Conservation (phyloP, 2,797 vertebrate species). For the Ciconia nigra region DNA sequence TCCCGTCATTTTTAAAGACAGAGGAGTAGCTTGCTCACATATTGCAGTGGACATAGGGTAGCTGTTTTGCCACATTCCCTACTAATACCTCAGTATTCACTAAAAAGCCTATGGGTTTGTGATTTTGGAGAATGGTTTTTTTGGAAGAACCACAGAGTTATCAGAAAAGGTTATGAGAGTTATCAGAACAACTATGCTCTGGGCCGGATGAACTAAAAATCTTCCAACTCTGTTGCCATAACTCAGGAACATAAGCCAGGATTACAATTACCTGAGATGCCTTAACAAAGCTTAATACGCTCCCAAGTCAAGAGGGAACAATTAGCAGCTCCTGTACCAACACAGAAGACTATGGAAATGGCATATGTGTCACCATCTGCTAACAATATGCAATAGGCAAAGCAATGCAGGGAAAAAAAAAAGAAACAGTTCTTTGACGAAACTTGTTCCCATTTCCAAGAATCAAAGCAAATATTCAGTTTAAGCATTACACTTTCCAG, state of each 20-base stretch:
- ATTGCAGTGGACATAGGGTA: not conserved
- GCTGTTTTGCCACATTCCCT: not conserved
- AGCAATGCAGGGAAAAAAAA: not conserved
- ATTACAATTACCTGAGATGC: not conserved
- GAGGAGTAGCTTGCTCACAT: not conserved
- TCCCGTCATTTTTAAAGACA: not conserved
- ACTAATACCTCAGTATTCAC: not conserved
- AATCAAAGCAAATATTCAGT: constrained; percentile 14
- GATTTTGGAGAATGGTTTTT: not conserved
- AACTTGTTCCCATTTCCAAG: constrained; percentile 23
- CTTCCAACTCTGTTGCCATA: not conserved
- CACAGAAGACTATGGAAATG: not conserved
- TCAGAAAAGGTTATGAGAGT: not conserved
- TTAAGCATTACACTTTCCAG: constrained; percentile 27
- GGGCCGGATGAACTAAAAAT: not conserved
- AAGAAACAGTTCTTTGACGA: not conserved
- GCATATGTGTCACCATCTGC: constrained; percentile 2
- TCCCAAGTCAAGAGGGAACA: not conserved
- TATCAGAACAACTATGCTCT: not conserved
- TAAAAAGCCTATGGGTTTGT: not conserved
- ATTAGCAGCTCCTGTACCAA: constrained; percentile 3
- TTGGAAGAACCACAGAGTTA: not conserved
- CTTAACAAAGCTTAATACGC: not conserved
- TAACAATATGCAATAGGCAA: not conserved
- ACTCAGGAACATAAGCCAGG: not conserved